Conservation (phyloP, 2,797 vertebrate genomes). For the Catamblyrhynchus diadema region DNA sequence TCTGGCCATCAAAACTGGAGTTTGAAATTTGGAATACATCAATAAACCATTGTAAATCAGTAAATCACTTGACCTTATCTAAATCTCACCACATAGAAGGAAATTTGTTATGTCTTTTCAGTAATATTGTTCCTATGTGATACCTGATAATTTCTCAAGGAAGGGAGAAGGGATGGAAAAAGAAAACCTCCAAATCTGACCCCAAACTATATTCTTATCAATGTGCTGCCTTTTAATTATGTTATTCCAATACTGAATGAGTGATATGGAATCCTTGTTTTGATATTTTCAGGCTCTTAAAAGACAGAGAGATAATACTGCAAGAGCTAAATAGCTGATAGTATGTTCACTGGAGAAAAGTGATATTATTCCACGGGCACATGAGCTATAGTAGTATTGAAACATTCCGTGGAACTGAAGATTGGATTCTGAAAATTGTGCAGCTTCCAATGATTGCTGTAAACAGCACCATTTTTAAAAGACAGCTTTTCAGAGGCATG, state of each 20-base stretch:
- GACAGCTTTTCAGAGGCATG: neutral
- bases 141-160: neutral
- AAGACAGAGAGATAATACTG: neutral
- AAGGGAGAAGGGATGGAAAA: neutral
- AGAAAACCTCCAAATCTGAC: neutral
- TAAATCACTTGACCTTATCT: neutral
- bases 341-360: neutral
- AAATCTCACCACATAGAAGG: neutral
- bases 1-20: neutral
- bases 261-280: neutral
- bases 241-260: neutral
- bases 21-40: neutral
- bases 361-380: neutral
- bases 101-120: neutral
- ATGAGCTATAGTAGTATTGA: neutral
- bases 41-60: neutral
- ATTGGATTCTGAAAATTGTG: neutral
- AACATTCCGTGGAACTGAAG: neutral
- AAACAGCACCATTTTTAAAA: neutral
- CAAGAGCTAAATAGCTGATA: neutral
- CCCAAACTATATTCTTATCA: neutral
- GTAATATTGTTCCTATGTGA: accelerated
- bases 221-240: neutral
- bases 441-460: neutral
- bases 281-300: neutral